A percentile compares a stretch with the other conserved stretches of the same genome.
Evolutionary conservation across 2,888 invertebrate species (phyloP).

Genomic region (Apodemia mormo): DNA sequence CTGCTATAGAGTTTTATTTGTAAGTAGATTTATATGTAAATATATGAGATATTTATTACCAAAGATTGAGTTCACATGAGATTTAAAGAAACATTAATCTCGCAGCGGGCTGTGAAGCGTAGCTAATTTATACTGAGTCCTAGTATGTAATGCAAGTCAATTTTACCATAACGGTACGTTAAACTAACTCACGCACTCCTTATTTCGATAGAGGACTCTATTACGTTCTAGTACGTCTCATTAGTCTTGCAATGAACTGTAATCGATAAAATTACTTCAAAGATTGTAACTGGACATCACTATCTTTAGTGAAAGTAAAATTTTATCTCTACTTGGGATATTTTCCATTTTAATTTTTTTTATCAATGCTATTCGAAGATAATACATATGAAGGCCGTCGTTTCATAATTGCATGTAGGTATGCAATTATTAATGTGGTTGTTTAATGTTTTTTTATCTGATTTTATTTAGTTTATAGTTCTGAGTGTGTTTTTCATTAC

Average conservation of each 20-base stretch:
- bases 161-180: slow-evolving; percentile 13
- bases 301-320: not conserved
- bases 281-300: not conserved
- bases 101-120: not conserved
- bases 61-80: not conserved
- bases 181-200: not conserved
- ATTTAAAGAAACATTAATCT: not conserved
- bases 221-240: not conserved
- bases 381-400: too few species aligned
- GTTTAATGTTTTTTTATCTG: too few species aligned
- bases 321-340: not conserved
- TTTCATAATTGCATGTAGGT: too few species aligned
- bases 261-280: not conserved
- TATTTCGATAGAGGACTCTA: slow-evolving; percentile 12
- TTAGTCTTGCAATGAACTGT: not conserved
- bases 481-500: too few species aligned
- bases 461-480: too few species aligned
- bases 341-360: too few species aligned
- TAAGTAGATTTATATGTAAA: too few species aligned
- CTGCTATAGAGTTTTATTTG: too few species aligned
- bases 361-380: too few species aligned
- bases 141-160: not conserved
- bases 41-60: not conserved
- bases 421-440: too few species aligned
- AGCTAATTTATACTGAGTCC: not conserved